phyloP scores from a whole-genome alignment of 30 jellyfish, hydroid and myxozoan genomes.

The Mastigias papua region DNA sequence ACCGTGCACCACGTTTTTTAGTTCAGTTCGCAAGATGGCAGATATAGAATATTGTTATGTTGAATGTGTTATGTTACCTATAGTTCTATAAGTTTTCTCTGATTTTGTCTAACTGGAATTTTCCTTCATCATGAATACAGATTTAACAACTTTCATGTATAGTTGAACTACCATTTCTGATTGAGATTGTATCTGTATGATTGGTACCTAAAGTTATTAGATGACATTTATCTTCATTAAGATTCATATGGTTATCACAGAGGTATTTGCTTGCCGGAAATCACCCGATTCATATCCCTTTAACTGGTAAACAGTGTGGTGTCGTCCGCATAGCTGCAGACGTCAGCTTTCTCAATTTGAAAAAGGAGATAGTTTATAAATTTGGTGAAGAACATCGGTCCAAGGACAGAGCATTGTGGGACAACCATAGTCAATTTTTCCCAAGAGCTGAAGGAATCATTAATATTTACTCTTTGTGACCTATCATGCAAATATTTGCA shows the following conservation, averaged over 20 bases:
- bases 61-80: no score
- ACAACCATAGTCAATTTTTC: slow-evolving; percentile 29
- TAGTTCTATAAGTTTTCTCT: no score
- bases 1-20: no score
- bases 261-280: neutral
- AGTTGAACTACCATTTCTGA: neutral
- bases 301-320: neutral
- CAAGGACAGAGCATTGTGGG: slow-evolving; percentile 73
- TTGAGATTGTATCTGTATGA: neutral
- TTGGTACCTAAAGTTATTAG: slow-evolving; percentile 26
- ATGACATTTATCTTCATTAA: slow-evolving; percentile 21
- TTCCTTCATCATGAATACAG: no score
- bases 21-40: no score
- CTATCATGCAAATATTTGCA: neutral
- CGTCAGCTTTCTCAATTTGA: neutral
- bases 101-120: no score
- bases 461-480: slow-evolving; percentile 39
- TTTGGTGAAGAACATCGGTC: slow-evolving; percentile 59
- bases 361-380: slow-evolving; percentile 36
- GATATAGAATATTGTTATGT: no score
- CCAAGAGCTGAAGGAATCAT: slow-evolving; percentile 52
- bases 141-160: slow-evolving; percentile 5
- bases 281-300: neutral
- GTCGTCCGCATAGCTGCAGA: neutral
- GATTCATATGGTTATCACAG: slow-evolving; percentile 9